Evolutionary conservation across 2,797 vertebrate species (phyloP).

Genomic region (Euthynnus affinis): DNA sequence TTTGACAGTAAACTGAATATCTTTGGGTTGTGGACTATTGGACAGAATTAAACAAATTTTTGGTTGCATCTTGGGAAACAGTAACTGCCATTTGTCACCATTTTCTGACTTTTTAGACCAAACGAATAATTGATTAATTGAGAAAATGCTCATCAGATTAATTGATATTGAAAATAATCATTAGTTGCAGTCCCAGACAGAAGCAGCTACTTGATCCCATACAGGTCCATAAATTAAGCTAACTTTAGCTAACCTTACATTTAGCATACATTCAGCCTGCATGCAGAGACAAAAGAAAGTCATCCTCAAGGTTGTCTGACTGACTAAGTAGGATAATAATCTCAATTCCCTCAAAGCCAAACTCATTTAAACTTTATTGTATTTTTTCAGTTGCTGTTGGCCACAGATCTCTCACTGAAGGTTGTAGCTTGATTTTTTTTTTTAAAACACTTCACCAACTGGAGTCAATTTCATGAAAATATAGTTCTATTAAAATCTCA

Average conservation of each 20-base stretch:
- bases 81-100: no score
- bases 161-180: neutral
- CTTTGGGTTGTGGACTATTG: no score
- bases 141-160: no score
- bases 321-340: neutral
- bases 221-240: neutral
- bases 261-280: slow-evolving; percentile 27
- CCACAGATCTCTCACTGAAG: slow-evolving; percentile 8
- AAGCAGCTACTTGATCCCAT: slow-evolving; percentile 9
- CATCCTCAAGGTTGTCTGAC: slow-evolving; percentile 1
- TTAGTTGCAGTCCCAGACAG: neutral
- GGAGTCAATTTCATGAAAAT: slow-evolving; percentile 35
- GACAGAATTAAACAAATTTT: no score
- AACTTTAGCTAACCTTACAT: neutral
- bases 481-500: slow-evolving; percentile 39
- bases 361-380: slow-evolving; percentile 2
- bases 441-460: neutral
- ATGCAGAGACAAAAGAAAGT: slow-evolving; percentile 33
- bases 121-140: neutral
- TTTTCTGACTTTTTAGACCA: neutral
- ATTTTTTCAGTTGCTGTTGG: neutral
- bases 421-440: slow-evolving; percentile 23
- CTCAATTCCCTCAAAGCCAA: slow-evolving; percentile 6
- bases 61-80: no score
- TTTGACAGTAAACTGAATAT: no score